Percentiles rank a stretch among this genome's conserved stretches.
phyloP scores from a whole-genome alignment of 1,140 invertebrate genomes.

The Apis florea region DNA sequence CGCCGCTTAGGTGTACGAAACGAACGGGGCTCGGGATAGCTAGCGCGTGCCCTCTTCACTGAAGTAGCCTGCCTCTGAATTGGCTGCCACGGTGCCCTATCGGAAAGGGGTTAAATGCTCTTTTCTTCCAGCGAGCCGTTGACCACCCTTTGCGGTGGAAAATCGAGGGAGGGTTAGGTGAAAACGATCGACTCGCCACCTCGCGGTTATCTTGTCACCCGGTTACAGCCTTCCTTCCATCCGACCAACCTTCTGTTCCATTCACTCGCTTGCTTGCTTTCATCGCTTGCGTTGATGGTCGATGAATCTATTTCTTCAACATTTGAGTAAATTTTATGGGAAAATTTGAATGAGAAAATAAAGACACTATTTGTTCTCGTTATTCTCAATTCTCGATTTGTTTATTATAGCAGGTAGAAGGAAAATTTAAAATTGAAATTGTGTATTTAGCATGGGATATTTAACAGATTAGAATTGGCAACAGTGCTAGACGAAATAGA shows the following conservation, averaged over 20 bases:
- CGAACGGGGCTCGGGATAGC: constrained; percentile 68
- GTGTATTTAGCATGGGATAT: too few species aligned
- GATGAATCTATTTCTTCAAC: not conserved
- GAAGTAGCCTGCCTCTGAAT: constrained; percentile 67
- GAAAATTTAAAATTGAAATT: too few species aligned
- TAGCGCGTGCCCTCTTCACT: constrained; percentile 79
- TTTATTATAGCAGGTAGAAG: too few species aligned
- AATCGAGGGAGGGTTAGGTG: constrained; percentile 49
- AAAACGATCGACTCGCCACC: constrained; percentile 15
- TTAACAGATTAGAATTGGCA: too few species aligned
- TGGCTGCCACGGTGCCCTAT: constrained; percentile 56
- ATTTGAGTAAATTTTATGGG: too few species aligned
- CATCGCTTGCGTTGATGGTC: not conserved
- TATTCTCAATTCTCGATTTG: too few species aligned
- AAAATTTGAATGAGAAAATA: too few species aligned
- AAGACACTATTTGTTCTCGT: too few species aligned
- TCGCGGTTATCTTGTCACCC: constrained; percentile 10
- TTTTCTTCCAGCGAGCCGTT: constrained; percentile 66
- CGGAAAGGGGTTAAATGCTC: constrained; percentile 74
- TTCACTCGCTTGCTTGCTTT: not conserved
- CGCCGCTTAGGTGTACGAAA: constrained; percentile 71
- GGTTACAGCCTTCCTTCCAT: not conserved
- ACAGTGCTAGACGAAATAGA: too few species aligned
- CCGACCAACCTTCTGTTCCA: not conserved
- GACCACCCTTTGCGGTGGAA: constrained; percentile 53